Base-by-base conservation (phyloP, 2,797 vertebrate genomes). In the Paedocypris micromegethes region DNA sequence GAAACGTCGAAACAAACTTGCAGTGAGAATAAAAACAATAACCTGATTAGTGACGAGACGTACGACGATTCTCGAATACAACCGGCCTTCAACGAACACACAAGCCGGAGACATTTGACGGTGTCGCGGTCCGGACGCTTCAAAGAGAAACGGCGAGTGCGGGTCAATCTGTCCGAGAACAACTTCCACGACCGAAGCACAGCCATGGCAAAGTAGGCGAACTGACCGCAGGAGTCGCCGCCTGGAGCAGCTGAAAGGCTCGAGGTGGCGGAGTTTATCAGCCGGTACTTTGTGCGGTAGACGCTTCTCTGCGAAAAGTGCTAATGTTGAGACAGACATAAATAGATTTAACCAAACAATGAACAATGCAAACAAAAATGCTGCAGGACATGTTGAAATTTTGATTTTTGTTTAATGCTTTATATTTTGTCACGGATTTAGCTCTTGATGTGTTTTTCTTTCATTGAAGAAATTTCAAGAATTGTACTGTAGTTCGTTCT, bases 81-180 rank as follows among this genome's bases (percentile, higher is more conserved):
- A 37, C 7, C 73, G 0, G 71, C 50, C 4, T 83, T 84, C 45
- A 90, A 75, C 4, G 72, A 85, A 1, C 71, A 79, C 62, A 84
- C 75, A n/a, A 90, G 76, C 75, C 84, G 91, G 9, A 86, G 92
- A 72, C 90, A 90, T 62, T 78, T 91, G 46, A 88, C 83, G 4
- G 86, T 93, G 45, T 93, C 92, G 0, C 91, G 90, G 58, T 93
- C 92, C 0, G 92, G 92, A 3, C 89, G 92, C 64, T 93, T 91
- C 78, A 93, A 92, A 65, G 92, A 94, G 74, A 89, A 91, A 75
- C 82, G 90, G 77, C 88, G 88, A 80, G 82, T 86, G 9, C 87
- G 91, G 6, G 84, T 84, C 49, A 85, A 88, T 0, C 77, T 93
- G 54, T 83, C 86, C 0, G 90, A 89, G 42, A 83, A 84, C 58